Evolutionary conservation across 2,797 vertebrate species (phyloP), one percentile per base, ranked within the genome.

Genomic region (Danio kyathit): DNA sequence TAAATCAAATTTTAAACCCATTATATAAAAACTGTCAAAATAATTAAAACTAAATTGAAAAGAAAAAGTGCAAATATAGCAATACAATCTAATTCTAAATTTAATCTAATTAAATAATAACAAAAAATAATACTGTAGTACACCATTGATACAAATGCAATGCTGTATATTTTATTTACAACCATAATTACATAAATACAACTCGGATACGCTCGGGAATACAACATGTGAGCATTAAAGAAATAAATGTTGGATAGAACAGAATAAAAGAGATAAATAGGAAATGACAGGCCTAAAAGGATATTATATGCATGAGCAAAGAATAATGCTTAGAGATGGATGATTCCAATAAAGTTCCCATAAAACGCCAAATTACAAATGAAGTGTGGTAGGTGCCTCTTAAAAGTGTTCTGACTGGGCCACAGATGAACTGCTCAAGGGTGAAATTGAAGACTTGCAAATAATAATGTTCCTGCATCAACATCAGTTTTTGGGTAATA

Each of bases 351-450:
- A 74, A 49, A 74, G 54, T 44, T 73, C 19, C 56, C 54, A 59
- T 73, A 59, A 59, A 73, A 74, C 16, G 46, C 4, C 72, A 74
- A 74, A 74, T 74, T 74, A 74, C 59, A 61, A 46, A 61, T 9
- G 9, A 74, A 61, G 57, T 60, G 43, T 38, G 52, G 41, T 60
- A 74, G 71, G 43, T 60, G 54, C 17, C 43, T 44, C 43, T 59
- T 73, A 74, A 72, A 56, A 56, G 40, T 56, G 52, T 40, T 72
- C 69, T 56, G 69, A 72, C 52, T 72, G 40, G 52, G 69, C 69
- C 56, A 2, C 38, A 56, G 69, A 72, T 72, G 69, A 72, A 72
- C 41, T 72, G 51, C 69, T 43, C 51, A 72, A 56, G 69, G 51
- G 69, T 72, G 51, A 56, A 41, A 56, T 54, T 14, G 69, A n/a